Evolutionary conservation across 1,140 invertebrate species (phyloP).

Genomic region (Paraescarpia echinospica): DNA sequence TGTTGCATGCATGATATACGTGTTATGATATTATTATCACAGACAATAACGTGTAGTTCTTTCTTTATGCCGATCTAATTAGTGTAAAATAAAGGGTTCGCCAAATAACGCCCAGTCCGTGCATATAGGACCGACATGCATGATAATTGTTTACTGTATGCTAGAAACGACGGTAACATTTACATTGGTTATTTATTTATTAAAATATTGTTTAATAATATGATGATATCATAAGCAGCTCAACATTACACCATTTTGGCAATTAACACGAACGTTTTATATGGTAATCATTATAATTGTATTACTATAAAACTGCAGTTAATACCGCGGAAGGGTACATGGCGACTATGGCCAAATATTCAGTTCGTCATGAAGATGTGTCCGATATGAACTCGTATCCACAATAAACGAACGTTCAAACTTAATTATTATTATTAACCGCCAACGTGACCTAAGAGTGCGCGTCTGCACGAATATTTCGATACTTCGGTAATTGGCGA

Average conservation of each 20-base stretch:
- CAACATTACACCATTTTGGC: background rate
- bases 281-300: background rate
- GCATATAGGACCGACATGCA: background rate
- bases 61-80: background rate
- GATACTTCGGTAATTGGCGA: background rate
- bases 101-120: background rate
- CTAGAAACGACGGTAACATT: background rate
- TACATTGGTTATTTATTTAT: background rate
- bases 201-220: background rate
- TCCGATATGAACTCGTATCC: background rate
- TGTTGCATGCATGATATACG: background rate
- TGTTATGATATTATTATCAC: background rate
- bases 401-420: background rate
- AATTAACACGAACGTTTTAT: background rate
- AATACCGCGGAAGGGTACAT: background rate
- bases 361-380: background rate
- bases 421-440: background rate
- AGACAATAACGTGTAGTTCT: background rate
- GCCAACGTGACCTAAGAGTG: background rate
- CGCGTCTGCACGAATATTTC: background rate
- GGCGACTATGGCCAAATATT: background rate
- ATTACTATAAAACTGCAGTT: background rate
- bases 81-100: background rate
- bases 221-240: background rate
- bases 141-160: background rate